phyloP scores from a whole-genome alignment of 1,140 invertebrate species.

The Leptoteleia sp. region DNA sequence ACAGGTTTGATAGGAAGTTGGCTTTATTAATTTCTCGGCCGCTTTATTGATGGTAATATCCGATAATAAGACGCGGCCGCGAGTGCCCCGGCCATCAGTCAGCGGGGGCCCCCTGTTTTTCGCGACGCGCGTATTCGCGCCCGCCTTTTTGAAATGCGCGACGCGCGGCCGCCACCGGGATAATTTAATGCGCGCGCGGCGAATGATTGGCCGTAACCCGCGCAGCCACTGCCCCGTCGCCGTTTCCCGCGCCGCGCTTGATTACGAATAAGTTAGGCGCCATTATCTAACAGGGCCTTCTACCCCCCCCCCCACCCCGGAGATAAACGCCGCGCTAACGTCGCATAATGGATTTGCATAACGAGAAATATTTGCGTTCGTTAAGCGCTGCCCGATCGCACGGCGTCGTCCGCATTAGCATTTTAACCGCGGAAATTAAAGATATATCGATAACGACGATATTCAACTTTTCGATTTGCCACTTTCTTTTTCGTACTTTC shows the following conservation, averaged over 20 bases:
- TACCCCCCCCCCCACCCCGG: too few relatives aligned
- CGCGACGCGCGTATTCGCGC: slow-evolving; percentile 55
- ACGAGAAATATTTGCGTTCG: slow-evolving; percentile 62
- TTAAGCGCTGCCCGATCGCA: slow-evolving; percentile 41
- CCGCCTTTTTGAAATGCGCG: slow-evolving; percentile 51
- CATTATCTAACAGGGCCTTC: slow-evolving; percentile 62
- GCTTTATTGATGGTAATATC: slow-evolving; percentile 63
- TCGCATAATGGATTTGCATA: slow-evolving; percentile 61
- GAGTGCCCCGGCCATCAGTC: slow-evolving; percentile 52
- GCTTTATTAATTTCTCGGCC: slow-evolving; percentile 63
- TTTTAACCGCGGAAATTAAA: slow-evolving; percentile 55
- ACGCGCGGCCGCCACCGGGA: slow-evolving; percentile 51
- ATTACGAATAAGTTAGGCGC: slow-evolving; percentile 63
- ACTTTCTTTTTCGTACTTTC: neutral
- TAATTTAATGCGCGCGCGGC: slow-evolving; percentile 59
- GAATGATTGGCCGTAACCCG: slow-evolving; percentile 54
- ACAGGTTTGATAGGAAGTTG: slow-evolving; percentile 58
- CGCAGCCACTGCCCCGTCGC: too few relatives aligned
- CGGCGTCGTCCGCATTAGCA: slow-evolving; percentile 39
- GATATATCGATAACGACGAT: slow-evolving; percentile 56
- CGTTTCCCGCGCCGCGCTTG: slow-evolving; percentile 46
- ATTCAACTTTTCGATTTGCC: slow-evolving; percentile 6
- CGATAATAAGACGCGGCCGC: slow-evolving; percentile 57
- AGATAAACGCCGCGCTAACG: slow-evolving; percentile 61
- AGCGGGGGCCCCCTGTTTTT: slow-evolving; percentile 45